Base-by-base conservation (phyloP, 1,140 invertebrate genomes). In the Octopus sinensis region DNA sequence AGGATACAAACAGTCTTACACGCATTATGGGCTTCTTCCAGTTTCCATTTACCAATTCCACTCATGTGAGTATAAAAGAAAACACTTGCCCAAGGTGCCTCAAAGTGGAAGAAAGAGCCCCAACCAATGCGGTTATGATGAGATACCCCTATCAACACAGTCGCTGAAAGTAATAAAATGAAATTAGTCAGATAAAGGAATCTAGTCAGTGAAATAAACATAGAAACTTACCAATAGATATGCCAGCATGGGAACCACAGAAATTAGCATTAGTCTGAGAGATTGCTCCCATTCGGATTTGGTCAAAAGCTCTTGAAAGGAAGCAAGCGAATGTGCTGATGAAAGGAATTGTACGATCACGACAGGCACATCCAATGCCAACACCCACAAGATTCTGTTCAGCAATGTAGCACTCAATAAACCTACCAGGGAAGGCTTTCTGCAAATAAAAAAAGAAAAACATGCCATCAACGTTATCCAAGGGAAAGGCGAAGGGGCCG, bases 201-300 rank as follows among this genome's bases (percentile, higher is more conserved):
- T 43, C 30, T 43, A 43, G 30, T 43, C 30, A 43, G 30, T 62
- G 1, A 62, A 9, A 53, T 30, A 54, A 73, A 43, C 17, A 80
- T 62, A 12, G 6, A 77, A 82, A 86, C 86, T 88, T 88, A 90
- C 93, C 93, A 87, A 94, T 94, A 85, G 96, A 98, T 53, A 99
- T 94, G 80, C 98, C 98, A 90, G 95, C 97, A 91, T 99, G 98
- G 9, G 98, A 99, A 13, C 94, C 94, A 84, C 94, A 96, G 90
- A 98, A 97, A 90, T 99, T 99, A 3, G 97, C 95, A 91, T 99
- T 99, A 0, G 96, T 96, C 92, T 99, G 97, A 54, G 97, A 99
- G 87, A 99, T 98, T 23, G 98, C 98, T 76, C 96, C 98, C 98
- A 99, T 99, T 82, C 98, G 94, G 86, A 99, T 96, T 94, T 97